Conservation (phyloP, 2,113 vertebrate genomes). For the Morone saxatilis region DNA sequence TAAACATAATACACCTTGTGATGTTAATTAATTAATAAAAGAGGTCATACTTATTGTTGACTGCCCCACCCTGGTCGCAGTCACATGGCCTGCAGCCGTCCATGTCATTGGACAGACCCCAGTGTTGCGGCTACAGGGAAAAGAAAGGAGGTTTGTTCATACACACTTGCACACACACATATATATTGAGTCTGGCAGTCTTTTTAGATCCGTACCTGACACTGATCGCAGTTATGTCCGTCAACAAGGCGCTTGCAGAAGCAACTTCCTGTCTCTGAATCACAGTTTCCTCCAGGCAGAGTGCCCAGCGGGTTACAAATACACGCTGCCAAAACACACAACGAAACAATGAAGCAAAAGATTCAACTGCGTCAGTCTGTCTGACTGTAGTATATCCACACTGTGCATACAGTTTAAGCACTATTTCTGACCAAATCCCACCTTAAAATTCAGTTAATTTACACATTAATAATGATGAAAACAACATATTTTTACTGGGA, state of each 20-base stretch:
- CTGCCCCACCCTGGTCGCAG: constrained; percentile 92
- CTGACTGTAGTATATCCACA: neutral
- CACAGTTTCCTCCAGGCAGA: constrained; percentile 90
- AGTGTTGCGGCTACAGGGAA: constrained; percentile 89
- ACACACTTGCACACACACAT: constrained; percentile 3
- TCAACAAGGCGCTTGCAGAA: constrained; percentile 95
- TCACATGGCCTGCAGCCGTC: constrained; percentile 95
- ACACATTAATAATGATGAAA: neutral
- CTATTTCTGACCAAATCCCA: too few species aligned
- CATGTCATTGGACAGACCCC: constrained; percentile 95
- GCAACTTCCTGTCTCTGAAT: constrained; percentile 90
- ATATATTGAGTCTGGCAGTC: neutral
- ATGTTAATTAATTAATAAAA: neutral
- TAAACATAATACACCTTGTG: too few species aligned
- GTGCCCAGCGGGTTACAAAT: constrained; percentile 92
- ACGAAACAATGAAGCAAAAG: constrained; percentile 11
- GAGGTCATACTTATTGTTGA: constrained; percentile 87
- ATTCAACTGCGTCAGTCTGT: neutral
- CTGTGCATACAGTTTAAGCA: too few species aligned
- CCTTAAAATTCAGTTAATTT: neutral
- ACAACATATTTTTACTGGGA: neutral
- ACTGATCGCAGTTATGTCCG: constrained; percentile 90
- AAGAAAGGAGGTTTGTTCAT: neutral
- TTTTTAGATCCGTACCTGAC: constrained; percentile 84
- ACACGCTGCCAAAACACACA: constrained; percentile 86